Base-by-base conservation (phyloP, 2,797 vertebrate genomes). In the Coracias cyanogaster region DNA sequence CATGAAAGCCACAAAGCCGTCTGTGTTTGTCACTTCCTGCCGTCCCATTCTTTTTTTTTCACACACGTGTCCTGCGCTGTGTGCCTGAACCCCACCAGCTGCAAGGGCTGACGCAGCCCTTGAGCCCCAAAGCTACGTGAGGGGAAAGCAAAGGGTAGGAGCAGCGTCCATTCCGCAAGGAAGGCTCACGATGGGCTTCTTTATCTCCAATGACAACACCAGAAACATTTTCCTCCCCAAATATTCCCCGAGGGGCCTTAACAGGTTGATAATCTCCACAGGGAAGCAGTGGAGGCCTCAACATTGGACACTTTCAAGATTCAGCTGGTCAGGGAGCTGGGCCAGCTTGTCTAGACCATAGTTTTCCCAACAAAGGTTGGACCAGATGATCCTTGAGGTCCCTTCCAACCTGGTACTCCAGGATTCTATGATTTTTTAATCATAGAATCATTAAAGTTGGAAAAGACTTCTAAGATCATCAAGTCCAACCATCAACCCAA, bases 401-500 rank as follows among this genome's bases (percentile, higher is more conserved):
- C 33, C 60, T 61, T 61, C 35, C 60, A 61, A 28, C 25, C 60
- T 37, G 37, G 25, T 13, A 57, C n/a, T 33, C 31, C 35, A 37
- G 57, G 58, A 94, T 94, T 91, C 37, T 29, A 9, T 8, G 17
- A 89, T 65, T 94, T 90, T 96, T 90, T 65, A 37, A 37, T 37
- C 37, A 37, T 37, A 14, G 12, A 43, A 43, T 43, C 41, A 43
- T 43, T 43, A 13, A 43, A 12, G 41, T 43, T 43, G 41, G 41
- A 43, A 43, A 43, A 43, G 41, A 43, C 41, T 43, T 43, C 41
- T 43, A 43, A 43, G 12, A 43, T 43, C 41, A 41, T 41, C 41
- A 43, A 14, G 41, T 43, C 15, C 41, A 43, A 43, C 41, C 15
- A 16, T 43, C 41, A 43, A 43, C 41, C 9, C 41, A 43, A 43